Evolutionary conservation across 2,113 vertebrate species (phyloP), one percentile per base, ranked within the genome.

Genomic region (Aegithalos caudatus): DNA sequence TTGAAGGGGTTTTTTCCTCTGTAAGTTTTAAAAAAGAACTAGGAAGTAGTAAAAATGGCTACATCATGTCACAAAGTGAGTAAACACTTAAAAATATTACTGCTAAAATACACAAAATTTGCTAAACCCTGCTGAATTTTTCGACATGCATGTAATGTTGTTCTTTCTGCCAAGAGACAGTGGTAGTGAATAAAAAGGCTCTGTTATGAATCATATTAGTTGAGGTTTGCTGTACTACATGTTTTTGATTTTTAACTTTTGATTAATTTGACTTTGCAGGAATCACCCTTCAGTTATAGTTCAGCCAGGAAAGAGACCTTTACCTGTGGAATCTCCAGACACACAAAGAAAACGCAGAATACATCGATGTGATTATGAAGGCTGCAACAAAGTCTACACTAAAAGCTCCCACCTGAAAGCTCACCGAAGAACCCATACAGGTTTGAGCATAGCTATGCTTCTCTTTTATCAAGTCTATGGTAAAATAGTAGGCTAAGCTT

Each of bases 351-450:
- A 99, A 95, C 97, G 99, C 19, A 97, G 99, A 82, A 99, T 99
- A 97, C 99, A 99, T 94, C 97, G 99, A 85, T 99, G 99, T 22
- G 99, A 99, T 94, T 99, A 99, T 53, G 98, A 98, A 9, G 99
- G 99, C 58, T 99, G 99, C 97, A 99, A 99, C 97, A 99, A 99
- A 96, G 99, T 99, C 91, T 99, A 99, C 98, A 99, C 99, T 81
- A 99, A 99, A 95, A 99, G 99, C 96, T 99, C 99, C 79, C 99
- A 99, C 91, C 98, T 99, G 73, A 99, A 99, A 97, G 99, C 99
- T 20, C 99, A 99, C 97, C 98, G 99, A 96, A 98, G 99, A 95
- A 99, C 99, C 53, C 99, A 99, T 67, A 99, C 99, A 96, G 99
- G 99, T 99, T 96, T 29, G 69, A 56, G 50, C 24, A 3, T 14